A percentile compares a stretch with the other conserved stretches of the same genome.
These are phyloP conservation scores for Percopsis omiscomaycus DNA, from an alignment of 2,797 vertebrate species.

Conservation along the genomic window DNA sequence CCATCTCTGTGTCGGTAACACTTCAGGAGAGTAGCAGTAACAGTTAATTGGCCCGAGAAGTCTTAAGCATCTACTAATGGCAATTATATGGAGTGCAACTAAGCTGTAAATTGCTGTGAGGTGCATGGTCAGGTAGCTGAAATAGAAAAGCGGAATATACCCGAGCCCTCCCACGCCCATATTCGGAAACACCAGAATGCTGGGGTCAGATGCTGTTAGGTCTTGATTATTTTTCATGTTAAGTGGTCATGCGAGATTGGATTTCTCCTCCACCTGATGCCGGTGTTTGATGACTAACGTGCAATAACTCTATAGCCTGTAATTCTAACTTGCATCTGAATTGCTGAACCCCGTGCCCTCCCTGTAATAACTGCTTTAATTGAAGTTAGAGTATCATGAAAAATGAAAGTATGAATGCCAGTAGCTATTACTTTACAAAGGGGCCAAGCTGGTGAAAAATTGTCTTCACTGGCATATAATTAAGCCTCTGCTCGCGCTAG, in stretches of 20 bases:
- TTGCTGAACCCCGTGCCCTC: constrained; percentile 33
- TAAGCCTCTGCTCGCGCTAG: constrained; percentile 54
- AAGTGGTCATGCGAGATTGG: constrained; percentile 7
- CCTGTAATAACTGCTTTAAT: constrained; percentile 46
- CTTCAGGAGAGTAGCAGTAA: constrained; percentile 54
- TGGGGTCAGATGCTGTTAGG: constrained; percentile 12
- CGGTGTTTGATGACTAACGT: constrained; percentile 20
- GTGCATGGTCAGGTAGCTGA: constrained; percentile 45
- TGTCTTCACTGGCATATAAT: constrained; percentile 56
- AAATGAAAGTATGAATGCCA: constrained; percentile 40
- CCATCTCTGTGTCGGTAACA: constrained; percentile 62
- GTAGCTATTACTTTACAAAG: constrained; percentile 58
- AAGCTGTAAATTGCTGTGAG: constrained; percentile 63
- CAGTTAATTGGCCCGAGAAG: constrained; percentile 64
- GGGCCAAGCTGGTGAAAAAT: constrained; percentile 53
- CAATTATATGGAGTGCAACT: constrained; percentile 73
- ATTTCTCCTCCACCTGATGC: constrained; percentile 9
- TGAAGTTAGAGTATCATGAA: constrained; percentile 43
- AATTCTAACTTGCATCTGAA: constrained; percentile 18
- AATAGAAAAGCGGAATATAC: constrained; percentile 52
- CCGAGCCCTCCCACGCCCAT: constrained; percentile 34
- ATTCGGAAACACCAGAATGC: constrained; percentile 19
- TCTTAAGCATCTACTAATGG: constrained; percentile 73
- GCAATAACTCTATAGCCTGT: constrained; percentile 6
- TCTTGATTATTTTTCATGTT: constrained; percentile 13